These are phyloP conservation scores for Dicentrarchus labrax DNA, from an alignment of 2,113 vertebrate species.

Conservation along the genomic window DNA sequence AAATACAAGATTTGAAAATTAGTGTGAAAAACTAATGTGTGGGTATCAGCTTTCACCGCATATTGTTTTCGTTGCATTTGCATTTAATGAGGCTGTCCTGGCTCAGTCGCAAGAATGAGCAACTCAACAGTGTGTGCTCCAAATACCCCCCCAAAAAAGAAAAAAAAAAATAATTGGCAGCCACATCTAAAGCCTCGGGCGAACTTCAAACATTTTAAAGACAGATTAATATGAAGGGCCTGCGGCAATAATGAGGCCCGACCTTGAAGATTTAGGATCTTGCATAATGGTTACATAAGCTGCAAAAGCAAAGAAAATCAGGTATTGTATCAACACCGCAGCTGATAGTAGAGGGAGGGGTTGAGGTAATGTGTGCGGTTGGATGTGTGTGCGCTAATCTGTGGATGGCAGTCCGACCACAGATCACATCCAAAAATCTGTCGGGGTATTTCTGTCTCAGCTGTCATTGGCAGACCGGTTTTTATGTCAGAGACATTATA, in stretches of 20 bases:
- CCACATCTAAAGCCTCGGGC: slow-evolving; percentile 61
- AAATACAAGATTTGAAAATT: slow-evolving; percentile 24
- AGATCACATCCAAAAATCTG: slow-evolving; percentile 20
- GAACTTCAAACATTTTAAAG: slow-evolving; percentile 66
- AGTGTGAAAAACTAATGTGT: not conserved
- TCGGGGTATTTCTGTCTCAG: not conserved
- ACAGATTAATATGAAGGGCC: slow-evolving; percentile 69
- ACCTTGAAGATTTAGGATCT: slow-evolving; percentile 56
- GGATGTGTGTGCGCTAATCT: slow-evolving; percentile 19
- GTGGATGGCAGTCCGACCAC: not conserved
- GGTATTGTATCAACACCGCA: slow-evolving; percentile 47
- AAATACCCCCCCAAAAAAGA: slow-evolving; percentile 13
- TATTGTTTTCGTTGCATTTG: slow-evolving; percentile 30
- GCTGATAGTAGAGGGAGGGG: slow-evolving; percentile 12
- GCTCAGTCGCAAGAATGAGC: slow-evolving; percentile 52
- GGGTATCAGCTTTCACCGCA: slow-evolving; percentile 25
- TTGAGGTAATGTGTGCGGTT: slow-evolving; percentile 16
- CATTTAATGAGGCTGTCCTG: slow-evolving; percentile 66
- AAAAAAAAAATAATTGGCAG: slow-evolving; percentile 53
- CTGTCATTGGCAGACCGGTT: slow-evolving; percentile 13
- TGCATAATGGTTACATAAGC: slow-evolving; percentile 69
- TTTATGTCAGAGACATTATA: slow-evolving; percentile 5
- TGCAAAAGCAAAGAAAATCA: slow-evolving; percentile 48
- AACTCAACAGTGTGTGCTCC: slow-evolving; percentile 35
- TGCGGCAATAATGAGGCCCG: slow-evolving; percentile 58